Percentiles rank a stretch among this genome's conserved stretches.
These are phyloP conservation scores for Noctua janthe DNA, from an alignment of 2,888 invertebrate species.

Conservation along the genomic window DNA sequence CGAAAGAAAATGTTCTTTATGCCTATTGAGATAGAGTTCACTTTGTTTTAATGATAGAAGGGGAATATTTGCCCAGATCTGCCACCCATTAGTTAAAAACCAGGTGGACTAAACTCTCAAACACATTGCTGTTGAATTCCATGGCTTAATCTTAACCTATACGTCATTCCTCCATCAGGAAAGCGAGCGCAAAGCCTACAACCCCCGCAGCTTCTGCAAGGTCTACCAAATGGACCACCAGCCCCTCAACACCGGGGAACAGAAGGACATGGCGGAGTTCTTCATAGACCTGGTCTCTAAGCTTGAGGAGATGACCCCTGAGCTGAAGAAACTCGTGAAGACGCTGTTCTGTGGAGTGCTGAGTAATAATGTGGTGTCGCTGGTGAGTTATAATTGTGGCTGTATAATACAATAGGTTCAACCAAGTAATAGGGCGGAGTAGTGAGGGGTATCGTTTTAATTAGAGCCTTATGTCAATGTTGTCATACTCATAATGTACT, in stretches of 20 bases:
- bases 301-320: constrained; percentile 98
- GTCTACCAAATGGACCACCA: constrained; percentile 99
- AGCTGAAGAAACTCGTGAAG: constrained; percentile 96
- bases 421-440: no score
- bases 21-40: no score
- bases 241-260: constrained; percentile 98
- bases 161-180: constrained; percentile 88
- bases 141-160: no score
- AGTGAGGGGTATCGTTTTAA: constrained; percentile 70
- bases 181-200: constrained; percentile 98
- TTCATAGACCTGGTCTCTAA: constrained; percentile 99
- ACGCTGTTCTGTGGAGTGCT: constrained; percentile 97
- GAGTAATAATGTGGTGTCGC: constrained; percentile 98
- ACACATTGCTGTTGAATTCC: no score
- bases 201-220: constrained; percentile 98
- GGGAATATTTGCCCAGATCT: no score
- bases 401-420: no score
- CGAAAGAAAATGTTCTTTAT: no score
- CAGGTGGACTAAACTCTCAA: no score
- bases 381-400: constrained; percentile 88
- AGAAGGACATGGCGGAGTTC: constrained; percentile 99
- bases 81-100: no score
- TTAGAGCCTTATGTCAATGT: background rate
- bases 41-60: no score
- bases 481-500: background rate